Evolutionary conservation across 2,113 vertebrate species (phyloP).

Genomic region (Corvus moneduloides): DNA sequence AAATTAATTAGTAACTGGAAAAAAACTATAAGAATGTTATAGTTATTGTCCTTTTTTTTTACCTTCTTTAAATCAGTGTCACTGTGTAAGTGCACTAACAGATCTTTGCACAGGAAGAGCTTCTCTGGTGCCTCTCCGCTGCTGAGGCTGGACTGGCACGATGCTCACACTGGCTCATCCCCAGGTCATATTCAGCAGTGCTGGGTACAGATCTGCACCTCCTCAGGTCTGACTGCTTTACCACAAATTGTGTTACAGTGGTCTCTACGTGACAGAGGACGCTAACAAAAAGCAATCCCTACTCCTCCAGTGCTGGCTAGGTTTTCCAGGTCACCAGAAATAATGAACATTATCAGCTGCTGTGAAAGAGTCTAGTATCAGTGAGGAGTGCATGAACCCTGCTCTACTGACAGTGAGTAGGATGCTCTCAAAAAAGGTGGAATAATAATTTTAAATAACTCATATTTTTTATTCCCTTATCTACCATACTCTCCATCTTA

Average conservation of each 20-base stretch:
- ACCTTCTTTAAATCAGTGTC: not conserved
- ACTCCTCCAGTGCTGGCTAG: not conserved
- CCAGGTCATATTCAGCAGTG: not conserved
- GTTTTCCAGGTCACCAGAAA: not conserved
- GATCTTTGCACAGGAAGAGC: not conserved
- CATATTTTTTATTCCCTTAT: not conserved
- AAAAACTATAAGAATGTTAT: not conserved
- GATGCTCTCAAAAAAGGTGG: not conserved
- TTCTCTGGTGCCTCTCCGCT: not conserved
- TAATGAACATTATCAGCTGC: not conserved
- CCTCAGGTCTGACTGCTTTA: not conserved
- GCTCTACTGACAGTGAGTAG: not conserved
- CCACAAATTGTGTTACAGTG: not conserved
- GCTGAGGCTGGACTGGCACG: not conserved
- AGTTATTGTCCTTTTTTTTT: not conserved
- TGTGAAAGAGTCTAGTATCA: not conserved
- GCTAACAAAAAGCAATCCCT: not conserved
- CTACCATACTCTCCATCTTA: not conserved
- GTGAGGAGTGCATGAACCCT: not conserved
- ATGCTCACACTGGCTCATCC: not conserved
- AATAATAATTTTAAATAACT: not conserved
- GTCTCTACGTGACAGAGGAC: not conserved
- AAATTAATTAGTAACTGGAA: not conserved
- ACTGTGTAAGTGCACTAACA: not conserved
- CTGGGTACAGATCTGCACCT: not conserved